These are phyloP conservation scores for Indri indri DNA, from an alignment of 2,113 vertebrate species.

Conservation along the genomic window DNA sequence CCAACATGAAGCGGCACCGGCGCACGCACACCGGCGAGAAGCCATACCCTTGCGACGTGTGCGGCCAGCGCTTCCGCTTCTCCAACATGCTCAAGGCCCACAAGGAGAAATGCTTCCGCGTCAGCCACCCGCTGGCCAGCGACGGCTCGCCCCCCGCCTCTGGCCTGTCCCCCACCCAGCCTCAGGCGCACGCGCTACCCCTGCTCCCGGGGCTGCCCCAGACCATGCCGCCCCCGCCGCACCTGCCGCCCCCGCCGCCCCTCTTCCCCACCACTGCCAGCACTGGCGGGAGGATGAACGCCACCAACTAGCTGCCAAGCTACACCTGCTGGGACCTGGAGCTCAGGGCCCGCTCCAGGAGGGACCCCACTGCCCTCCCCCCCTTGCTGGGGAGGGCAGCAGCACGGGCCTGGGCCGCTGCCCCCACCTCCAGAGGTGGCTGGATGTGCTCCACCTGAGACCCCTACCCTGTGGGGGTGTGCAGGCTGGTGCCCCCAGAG, in stretches of 20 bases:
- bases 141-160: conserved; percentile 73
- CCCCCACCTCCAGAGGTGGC: background rate
- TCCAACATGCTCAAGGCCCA: conserved; percentile 99
- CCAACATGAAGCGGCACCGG: conserved; percentile 98
- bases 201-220: conserved; percentile 74
- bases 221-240: conserved; percentile 74
- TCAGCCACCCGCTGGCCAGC: conserved; percentile 88
- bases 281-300: conserved; percentile 87
- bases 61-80: conserved; percentile 97
- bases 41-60: conserved; percentile 96
- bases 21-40: conserved; percentile 98
- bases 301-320: conserved; percentile 82
- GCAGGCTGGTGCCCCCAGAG: background rate
- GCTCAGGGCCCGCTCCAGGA: background rate
- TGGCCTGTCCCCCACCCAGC: conserved; percentile 73
- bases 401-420: background rate
- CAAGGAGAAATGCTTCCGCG: conserved; percentile 96
- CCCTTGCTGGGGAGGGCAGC: background rate
- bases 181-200: conserved; percentile 72
- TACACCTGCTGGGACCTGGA: background rate
- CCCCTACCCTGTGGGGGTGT: background rate
- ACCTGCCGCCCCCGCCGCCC: conserved; percentile 77
- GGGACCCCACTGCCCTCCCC: background rate
- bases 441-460: background rate
- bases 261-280: conserved; percentile 86